Evolutionary conservation across 2,797 vertebrate genomes (phyloP).

Genomic region (Hirundo rustica): DNA sequence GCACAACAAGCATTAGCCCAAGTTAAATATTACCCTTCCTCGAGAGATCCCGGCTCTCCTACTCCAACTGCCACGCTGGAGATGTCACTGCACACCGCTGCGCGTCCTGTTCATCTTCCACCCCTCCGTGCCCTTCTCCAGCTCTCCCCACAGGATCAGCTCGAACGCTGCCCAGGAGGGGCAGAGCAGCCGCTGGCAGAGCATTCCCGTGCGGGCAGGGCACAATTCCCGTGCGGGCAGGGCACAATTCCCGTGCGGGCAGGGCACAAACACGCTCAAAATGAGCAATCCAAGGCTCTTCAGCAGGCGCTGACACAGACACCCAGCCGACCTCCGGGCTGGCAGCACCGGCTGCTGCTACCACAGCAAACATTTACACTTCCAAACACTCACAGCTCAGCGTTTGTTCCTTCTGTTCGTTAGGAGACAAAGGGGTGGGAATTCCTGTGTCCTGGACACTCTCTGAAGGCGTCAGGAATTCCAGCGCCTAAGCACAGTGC

Average conservation of each 20-base stretch:
- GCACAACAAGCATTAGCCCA: not conserved
- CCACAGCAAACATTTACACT: conserved; percentile 11
- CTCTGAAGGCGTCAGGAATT: not conserved
- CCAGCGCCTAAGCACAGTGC: not conserved
- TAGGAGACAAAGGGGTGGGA: conserved; percentile 1
- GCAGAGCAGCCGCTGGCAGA: not conserved
- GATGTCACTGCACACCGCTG: not conserved
- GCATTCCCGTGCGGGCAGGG: not conserved
- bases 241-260: not conserved
- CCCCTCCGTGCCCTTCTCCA: not conserved
- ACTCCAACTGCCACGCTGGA: not conserved
- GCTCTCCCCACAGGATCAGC: not conserved
- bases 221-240: too few species aligned
- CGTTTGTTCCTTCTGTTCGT: not conserved
- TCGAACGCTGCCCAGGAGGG: not conserved
- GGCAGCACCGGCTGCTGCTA: conserved; percentile 15
- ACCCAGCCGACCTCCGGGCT: not conserved
- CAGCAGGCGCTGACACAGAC: not conserved
- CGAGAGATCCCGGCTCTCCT: not conserved
- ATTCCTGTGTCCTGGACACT: not conserved
- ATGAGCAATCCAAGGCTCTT: not conserved
- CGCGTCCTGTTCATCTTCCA: not conserved
- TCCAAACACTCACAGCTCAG: not conserved
- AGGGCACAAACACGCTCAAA: not conserved
- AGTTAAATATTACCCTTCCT: conserved; percentile 41